Base-by-base conservation (phyloP, 2,113 vertebrate genomes). In the Gnathonemus echidnorhynchus region DNA sequence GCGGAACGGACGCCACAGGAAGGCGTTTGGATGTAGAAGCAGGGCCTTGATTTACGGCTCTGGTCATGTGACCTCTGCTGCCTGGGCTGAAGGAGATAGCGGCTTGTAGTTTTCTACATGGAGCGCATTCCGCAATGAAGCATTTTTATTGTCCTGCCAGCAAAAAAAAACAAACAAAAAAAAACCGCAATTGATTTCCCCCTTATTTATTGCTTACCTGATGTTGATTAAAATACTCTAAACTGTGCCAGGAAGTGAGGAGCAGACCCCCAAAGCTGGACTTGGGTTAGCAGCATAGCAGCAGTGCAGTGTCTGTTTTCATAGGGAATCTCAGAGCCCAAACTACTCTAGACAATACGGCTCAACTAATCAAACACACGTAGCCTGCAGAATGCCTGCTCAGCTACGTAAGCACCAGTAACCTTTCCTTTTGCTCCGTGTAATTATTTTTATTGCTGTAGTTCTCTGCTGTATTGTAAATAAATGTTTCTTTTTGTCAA, bases 401-500 rank as follows among this genome's bases (percentile, higher is more conserved):
- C 11, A 17, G 11, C 46, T 52, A 42, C 3, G 19, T 2, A 39
- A 88, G 87, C 35, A 3, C 52, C 53, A 66, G 42, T 88, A 66
- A 66, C 87, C 87, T n/a, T 58, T 87, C 15, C 86, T 87, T 48
- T 87, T 50, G 2, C 31, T 45, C 13, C n/a, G 21, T 45, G 42
- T 24, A 7, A 53, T 39, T 87, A 50, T 49, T 53, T 87, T 88
- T 88, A 58, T 45, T 31, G n/a, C 52, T 58, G 31, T 56, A 19
- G 56, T n/a, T 88, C 50, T 53, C 50, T 56, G n/a, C 31, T 58
- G n/a, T 17, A 39, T 62, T 88, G 87, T 88, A 88, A 39, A 88
- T 88, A 88, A 45, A 56, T 87, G 15, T 88, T 66, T 88, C 56
- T 19, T 88, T 56, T 39, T 62, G 87, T 88, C 7, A 62, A 45